phyloP scores from a whole-genome alignment of 2,797 vertebrate genomes.

The Pogoniulus pusillus region DNA sequence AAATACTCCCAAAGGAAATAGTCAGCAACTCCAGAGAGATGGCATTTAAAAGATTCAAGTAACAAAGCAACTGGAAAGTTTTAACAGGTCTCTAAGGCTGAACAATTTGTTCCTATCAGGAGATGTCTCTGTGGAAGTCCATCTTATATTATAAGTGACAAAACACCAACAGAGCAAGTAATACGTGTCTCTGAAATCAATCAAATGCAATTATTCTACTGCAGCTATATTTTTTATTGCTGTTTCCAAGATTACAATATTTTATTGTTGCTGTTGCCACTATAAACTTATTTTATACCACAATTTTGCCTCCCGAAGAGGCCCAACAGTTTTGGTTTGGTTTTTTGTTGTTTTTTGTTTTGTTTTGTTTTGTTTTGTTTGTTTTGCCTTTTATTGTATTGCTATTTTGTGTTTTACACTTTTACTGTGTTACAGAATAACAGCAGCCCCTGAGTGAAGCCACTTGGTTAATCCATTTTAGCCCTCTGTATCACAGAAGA shows the following conservation, averaged over 20 bases:
- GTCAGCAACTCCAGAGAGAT: neutral
- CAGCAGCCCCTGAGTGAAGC: neutral
- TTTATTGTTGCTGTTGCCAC: conserved; percentile 16
- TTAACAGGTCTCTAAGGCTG: conserved; percentile 31
- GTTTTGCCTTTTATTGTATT: neutral
- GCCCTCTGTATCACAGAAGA: neutral
- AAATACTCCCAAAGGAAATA: conserved; percentile 1
- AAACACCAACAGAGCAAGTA: conserved; percentile 54
- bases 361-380: no score
- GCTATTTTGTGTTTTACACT: neutral
- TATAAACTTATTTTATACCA: conserved; percentile 22
- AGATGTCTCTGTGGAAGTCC: conserved; percentile 47
- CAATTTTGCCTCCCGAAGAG: conserved; percentile 5
- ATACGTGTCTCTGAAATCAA: conserved; percentile 56
- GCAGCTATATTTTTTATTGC: conserved; percentile 30
- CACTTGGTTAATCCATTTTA: neutral
- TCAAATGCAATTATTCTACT: conserved; percentile 55
- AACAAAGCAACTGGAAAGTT: conserved; percentile 30
- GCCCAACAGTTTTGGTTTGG: neutral
- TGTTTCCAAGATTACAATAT: conserved; percentile 38
- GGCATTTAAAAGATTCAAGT: neutral
- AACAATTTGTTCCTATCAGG: conserved; percentile 43
- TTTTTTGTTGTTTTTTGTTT: no score
- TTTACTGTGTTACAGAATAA: neutral
- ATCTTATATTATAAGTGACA: conserved; percentile 29